phyloP scores from a whole-genome alignment of 2,888 invertebrate genomes.

The Lithosia quadra region DNA sequence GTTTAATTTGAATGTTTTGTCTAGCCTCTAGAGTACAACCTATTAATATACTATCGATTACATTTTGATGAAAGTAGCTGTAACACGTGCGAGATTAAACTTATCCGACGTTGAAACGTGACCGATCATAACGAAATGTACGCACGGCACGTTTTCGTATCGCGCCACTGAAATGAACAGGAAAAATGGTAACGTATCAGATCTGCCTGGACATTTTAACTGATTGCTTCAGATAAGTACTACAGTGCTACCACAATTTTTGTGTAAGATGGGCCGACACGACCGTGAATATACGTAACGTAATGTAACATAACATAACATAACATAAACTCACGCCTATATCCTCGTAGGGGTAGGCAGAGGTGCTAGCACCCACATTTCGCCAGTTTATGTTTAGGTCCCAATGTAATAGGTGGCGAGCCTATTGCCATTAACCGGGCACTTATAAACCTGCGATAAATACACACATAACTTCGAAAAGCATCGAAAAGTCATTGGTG shows the following conservation, averaged over 20 bases:
- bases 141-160: neutral
- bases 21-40: neutral
- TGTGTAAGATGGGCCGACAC: neutral
- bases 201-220: neutral
- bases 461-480: too few species aligned
- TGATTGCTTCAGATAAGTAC: neutral
- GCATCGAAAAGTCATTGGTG: too few species aligned
- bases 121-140: constrained; percentile 9
- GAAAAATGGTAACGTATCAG: neutral
- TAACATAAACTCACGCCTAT: too few species aligned
- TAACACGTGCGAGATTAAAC: constrained; percentile 8
- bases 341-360: too few species aligned
- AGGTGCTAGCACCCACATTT: too few species aligned
- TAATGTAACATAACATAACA: too few species aligned
- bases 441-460: too few species aligned
- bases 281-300: too few species aligned
- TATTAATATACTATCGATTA: neutral
- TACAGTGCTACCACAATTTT: neutral
- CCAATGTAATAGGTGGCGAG: too few species aligned
- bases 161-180: constrained; percentile 1
- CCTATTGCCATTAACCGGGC: too few species aligned
- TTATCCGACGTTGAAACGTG: constrained; percentile 12
- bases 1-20: too few species aligned
- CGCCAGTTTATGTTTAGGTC: too few species aligned
- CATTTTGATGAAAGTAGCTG: neutral